These are phyloP conservation scores for Scolopax bukidnonensis DNA, from an alignment of 2,797 vertebrate genomes.

Conservation along the genomic window DNA sequence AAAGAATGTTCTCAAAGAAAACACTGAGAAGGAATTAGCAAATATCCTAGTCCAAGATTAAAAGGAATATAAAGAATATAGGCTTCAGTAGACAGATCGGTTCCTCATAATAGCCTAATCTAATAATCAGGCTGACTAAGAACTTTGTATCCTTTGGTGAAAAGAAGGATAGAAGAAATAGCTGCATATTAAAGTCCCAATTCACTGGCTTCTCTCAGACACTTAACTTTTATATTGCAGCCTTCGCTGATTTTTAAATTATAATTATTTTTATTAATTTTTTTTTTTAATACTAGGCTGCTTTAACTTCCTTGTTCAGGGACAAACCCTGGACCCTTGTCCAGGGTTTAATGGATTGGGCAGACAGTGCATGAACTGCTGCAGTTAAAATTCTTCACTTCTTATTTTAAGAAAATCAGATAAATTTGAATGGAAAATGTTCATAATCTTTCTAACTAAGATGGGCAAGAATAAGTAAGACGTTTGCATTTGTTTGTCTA, in stretches of 20 bases:
- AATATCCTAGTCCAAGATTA: not conserved
- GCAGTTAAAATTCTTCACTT: not conserved
- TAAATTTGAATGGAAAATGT: not conserved
- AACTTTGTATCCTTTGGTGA: not conserved
- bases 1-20: not conserved
- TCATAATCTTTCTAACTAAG: not conserved
- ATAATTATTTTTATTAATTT: no score
- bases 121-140: slow-evolving; percentile 12
- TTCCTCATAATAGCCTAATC: not conserved
- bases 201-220: not conserved
- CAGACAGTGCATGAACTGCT: not conserved
- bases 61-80: not conserved
- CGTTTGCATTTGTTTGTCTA: not conserved
- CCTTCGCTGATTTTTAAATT: not conserved
- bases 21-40: not conserved
- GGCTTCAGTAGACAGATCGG: not conserved
- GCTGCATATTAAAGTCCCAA: not conserved
- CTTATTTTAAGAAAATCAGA: not conserved
- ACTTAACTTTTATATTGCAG: not conserved
- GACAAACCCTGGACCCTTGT: not conserved
- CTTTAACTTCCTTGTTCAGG: not conserved
- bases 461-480: not conserved
- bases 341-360: not conserved
- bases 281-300: not conserved
- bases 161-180: not conserved